Base-by-base conservation (phyloP, 2,888 invertebrate species). In the Nomada ruficornis region DNA sequence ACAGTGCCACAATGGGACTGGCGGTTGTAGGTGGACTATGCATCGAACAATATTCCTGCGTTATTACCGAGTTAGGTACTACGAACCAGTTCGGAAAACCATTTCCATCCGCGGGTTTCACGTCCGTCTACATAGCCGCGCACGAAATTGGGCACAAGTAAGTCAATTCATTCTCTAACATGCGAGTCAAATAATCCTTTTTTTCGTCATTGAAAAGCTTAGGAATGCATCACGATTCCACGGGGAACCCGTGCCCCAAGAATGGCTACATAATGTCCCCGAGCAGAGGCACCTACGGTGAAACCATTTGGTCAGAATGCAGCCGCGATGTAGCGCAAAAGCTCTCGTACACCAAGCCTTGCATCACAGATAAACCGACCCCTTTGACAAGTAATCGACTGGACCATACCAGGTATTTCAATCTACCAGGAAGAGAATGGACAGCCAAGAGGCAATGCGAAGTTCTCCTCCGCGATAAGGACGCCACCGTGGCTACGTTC, bases 111-210 rank as follows among this genome's bases (percentile, higher is more conserved):
- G 96, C 97, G 36, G 97, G 97, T n/a, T 97, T 97, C 93, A 97
- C 97, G 23, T 97, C 97, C 68, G 96, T 97, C 89, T 97, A 97
- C 93, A 96, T 97, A 91, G 95, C 97, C 83, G 97, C 97, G 0
- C 97, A 97, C 92, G 97, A 97, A 95, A 97, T 97, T 81, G 97
- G 97, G 83, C 97, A 97, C 94, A 97, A 97, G 97, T 97, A 95
- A 94, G 95, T 95, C 5, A 10, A 57, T 23, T 57, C 20, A 26
- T 23, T 13, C 4, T 57, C 23, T 20, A 57, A 11, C 2, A 57
- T 26, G 23, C 20, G 23, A 26, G 10, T n/a, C 23, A 3, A 47
- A 59, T 44, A 11, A 65, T 1, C n/a, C 52, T 15, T 52, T n/a
- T 13, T 3, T 20, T 60, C 29, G 50, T 67, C 47, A 52, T 54